Evolutionary conservation across 2,113 vertebrate species (phyloP), one percentile per base, ranked within the genome.

Genomic region (Electrona antarctica): DNA sequence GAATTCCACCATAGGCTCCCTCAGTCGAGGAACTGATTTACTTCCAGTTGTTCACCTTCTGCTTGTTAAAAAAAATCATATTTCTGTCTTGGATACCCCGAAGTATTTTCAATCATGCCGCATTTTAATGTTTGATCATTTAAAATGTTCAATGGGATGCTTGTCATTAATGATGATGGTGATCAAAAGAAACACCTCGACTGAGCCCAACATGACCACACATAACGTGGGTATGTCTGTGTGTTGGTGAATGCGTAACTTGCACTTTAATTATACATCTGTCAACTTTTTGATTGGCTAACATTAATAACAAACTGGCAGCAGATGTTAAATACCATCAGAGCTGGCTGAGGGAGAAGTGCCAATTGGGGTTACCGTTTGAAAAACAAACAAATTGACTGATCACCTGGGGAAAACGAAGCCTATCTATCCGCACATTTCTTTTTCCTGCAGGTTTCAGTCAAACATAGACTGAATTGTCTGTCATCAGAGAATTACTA

Each of bases 261-360:
- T 79, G 82, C 74, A 74, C 77, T 85, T 89, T 84, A 91, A 91
- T 92, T 90, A 89, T 77, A 88, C 83, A 90, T 87, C 84, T 90
- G 82, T 87, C 85, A 90, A 83, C 21, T 48, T 78, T 76, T 83
- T 64, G 74, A 87, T 89, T 90, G 79, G 74, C 78, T 71, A 89
- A 87, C 80, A 80, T 85, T 87, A 88, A 89, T 90, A 90, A 87
- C 78, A 76, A 84, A 69, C 68, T 61, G 71, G 77, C 75, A 81
- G 77, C 76, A 79, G 77, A 84, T 81, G 74, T 75, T 79, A 51
- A 76, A 78, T 70, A 79, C 46, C 67, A 67, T 60, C 67, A 64
- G 60, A 71, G 73, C 57, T 63, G 81, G 80, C 71, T 74, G 47
- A 73, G 70, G 79, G 79, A 80, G 51, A 79, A 60, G 69, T 60